A percentile compares a stretch with the other conserved stretches of the same genome.
Conservation (phyloP, 2,113 vertebrate genomes). For the Alaudala cheleensis region DNA sequence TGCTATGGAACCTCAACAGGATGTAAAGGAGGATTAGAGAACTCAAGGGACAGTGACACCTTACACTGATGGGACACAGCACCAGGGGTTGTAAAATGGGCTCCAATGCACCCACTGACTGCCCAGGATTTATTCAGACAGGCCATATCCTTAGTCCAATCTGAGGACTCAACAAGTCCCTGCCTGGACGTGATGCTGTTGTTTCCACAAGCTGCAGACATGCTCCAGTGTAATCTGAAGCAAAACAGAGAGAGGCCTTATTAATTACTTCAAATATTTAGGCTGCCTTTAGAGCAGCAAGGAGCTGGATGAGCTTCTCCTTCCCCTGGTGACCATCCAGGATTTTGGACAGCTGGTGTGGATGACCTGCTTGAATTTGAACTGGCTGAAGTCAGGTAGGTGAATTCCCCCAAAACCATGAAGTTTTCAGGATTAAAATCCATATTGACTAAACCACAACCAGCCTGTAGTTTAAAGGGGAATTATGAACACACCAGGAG, state of each 20-base stretch:
- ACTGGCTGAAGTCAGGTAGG: neutral
- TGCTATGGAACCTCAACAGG: neutral
- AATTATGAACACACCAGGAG: neutral
- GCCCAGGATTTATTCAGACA: neutral
- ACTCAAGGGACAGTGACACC: neutral
- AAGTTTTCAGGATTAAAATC: neutral
- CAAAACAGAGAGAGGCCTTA: neutral
- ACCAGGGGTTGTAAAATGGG: neutral
- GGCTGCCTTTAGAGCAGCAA: neutral
- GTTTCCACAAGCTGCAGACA: neutral
- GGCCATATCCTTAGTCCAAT: neutral
- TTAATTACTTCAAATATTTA: neutral
- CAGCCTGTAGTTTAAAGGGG: neutral
- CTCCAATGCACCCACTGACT: neutral
- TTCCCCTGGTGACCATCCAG: neutral
- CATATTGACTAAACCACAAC: neutral
- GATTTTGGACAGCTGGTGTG: neutral
- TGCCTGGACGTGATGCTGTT: neutral
- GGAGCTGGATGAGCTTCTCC: neutral
- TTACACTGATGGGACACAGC: neutral
- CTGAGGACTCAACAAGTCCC: neutral
- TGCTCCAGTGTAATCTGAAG: neutral
- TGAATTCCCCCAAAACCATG: neutral
- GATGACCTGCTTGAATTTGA: neutral
- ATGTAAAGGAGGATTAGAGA: neutral